These are phyloP conservation scores for Notarius quadriscutis DNA, from an alignment of 2,113 vertebrate species.

Conservation along the genomic window DNA sequence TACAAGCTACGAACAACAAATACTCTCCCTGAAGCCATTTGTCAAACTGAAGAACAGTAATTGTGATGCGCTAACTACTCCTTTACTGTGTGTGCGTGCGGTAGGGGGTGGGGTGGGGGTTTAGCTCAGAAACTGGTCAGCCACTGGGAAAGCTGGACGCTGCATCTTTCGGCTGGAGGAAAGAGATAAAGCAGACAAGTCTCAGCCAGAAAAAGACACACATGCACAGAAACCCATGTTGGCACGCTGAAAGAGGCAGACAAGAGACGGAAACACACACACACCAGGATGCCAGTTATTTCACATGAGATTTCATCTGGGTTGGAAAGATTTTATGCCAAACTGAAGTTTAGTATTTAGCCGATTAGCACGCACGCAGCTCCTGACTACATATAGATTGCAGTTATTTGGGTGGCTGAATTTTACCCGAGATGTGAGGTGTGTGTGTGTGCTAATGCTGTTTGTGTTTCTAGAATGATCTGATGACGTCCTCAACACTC, in stretches of 20 bases:
- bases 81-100: too few relatives aligned
- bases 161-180: conserved; percentile 54
- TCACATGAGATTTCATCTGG: background rate
- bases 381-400: too few relatives aligned
- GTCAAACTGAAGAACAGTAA: too few relatives aligned
- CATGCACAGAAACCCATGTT: conserved; percentile 4
- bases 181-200: conserved; percentile 49
- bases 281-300: background rate
- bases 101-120: too few relatives aligned
- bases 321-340: background rate
- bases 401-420: too few relatives aligned
- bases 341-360: background rate
- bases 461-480: too few relatives aligned
- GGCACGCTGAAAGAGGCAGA: background rate
- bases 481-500: too few relatives aligned
- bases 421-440: too few relatives aligned
- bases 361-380: background rate
- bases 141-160: conserved; percentile 1
- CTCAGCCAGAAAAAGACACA: conserved; percentile 26
- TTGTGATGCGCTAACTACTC: too few relatives aligned
- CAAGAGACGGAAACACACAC: background rate
- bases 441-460: too few relatives aligned
- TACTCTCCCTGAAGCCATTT: too few relatives aligned
- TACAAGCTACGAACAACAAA: too few relatives aligned
- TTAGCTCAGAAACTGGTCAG: background rate